Evolutionary conservation across 2,888 invertebrate species (phyloP), one percentile per base, ranked within the genome.

Genomic region (Drosophila yooni): DNA sequence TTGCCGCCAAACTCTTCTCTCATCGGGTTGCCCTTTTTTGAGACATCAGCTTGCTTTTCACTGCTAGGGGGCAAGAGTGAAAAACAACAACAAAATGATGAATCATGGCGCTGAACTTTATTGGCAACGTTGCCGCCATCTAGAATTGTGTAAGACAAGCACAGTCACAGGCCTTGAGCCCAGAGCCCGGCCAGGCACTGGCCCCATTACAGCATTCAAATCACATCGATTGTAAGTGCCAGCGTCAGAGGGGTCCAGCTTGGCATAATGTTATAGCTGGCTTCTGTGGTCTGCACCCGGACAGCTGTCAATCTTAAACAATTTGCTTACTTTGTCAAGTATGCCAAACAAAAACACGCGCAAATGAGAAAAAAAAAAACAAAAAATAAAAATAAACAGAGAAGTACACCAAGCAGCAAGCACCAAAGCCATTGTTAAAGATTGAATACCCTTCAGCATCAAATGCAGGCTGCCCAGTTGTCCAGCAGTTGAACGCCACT

Each of bases 281-380:
- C 43, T 48, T 27, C 68, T 68, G 48, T 54, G 56, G 76, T 34
- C 59, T 51, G 25, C 57, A 33, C 46, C 56, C 76, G 52, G 48
- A 48, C 81, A 72, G 76, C 85, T 85, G 83, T 84, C 88, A 88
- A 76, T 82, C 85, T 75, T 80, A 78, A 88, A 80, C 80, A 85
- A 88, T 88, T 84, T 88, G 86, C 83, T 82, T 85, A 82, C 78
- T 88, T 81, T 85, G 78, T 88, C 61, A 80, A 88, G 78, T 85
- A 73, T 85, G 77, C 70, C 82, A 76, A 86, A 81, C 70, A 82
- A 84, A 68, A 87, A 79, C 74, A 82, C 66, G 72, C 73, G 63
- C 62, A 67, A 75, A 80, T 75, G 76, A 63, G 65, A 46, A 46
- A 46, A 52, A 34, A 50, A 65, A 29, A 46, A 52, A 34, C n/a